Percentiles rank a stretch among this genome's conserved stretches.
Conservation (phyloP, 2,797 vertebrate species). For the Crenichthys baileyi region DNA sequence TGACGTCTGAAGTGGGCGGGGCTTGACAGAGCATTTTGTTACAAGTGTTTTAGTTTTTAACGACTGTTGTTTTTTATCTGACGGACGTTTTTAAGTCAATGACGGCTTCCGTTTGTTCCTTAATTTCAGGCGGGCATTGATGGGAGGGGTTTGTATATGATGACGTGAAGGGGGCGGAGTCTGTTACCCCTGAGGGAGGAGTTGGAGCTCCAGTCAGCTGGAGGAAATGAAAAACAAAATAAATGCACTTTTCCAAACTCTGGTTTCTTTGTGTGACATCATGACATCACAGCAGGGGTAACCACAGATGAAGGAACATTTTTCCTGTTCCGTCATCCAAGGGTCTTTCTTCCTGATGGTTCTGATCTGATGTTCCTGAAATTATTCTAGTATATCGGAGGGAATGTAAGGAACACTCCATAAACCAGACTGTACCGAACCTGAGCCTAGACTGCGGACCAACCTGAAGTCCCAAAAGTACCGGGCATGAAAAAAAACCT, state of each 20-base stretch:
- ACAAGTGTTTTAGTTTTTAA: conserved; percentile 69
- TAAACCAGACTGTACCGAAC: no score
- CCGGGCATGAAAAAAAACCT: no score
- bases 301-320: no score
- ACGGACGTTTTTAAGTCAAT: conserved; percentile 41
- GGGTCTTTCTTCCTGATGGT: no score
- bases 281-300: no score
- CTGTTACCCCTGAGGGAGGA: conserved; percentile 40
- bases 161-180: conserved; percentile 22
- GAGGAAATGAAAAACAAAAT: conserved; percentile 45
- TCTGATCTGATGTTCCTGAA: no score
- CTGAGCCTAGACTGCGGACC: no score
- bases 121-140: not conserved
- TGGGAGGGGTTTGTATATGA: conserved; percentile 32
- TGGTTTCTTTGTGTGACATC: not conserved
- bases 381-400: no score
- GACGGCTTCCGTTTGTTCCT: conserved; percentile 18
- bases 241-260: conserved; percentile 84
- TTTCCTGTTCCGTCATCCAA: no score
- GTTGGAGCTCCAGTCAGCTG: conserved; percentile 35
- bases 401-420: no score
- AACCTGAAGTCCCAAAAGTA: no score
- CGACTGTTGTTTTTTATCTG: conserved; percentile 64
- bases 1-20: conserved; percentile 33
- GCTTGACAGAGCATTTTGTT: conserved; percentile 65